Conservation (phyloP, 2,113 vertebrate species). For the Syrrhaptes paradoxus region DNA sequence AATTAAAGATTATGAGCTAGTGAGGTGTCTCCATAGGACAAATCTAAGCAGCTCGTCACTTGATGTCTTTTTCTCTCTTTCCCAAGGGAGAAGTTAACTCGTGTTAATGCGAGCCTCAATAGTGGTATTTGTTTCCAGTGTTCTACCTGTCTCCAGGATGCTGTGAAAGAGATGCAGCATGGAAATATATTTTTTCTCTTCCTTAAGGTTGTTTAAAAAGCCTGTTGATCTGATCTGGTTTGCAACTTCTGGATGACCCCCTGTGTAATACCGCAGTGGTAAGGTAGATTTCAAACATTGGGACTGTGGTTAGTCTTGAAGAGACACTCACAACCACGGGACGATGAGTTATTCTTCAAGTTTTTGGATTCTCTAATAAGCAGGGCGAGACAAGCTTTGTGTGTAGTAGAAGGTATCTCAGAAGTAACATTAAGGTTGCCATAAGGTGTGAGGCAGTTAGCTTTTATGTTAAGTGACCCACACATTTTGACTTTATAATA, state of each 20-base stretch:
- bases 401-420: neutral
- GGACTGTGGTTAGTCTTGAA: neutral
- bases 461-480: neutral
- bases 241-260: neutral
- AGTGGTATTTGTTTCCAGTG: constrained; percentile 13
- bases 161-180: neutral
- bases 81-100: neutral
- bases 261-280: neutral
- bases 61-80: neutral
- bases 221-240: neutral
- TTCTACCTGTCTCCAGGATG: neutral
- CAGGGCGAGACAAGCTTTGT: neutral
- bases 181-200: no score
- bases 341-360: neutral
- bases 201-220: neutral
- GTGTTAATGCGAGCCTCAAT: neutral
- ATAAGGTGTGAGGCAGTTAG: neutral
- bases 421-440: neutral
- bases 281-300: neutral
- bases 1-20: neutral
- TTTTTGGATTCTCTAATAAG: neutral
- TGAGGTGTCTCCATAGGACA: neutral
- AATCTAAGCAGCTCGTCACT: neutral
- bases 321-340: neutral
- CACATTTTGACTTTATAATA: neutral